Evolutionary conservation across 2,888 invertebrate species (phyloP), one percentile per base, ranked within the genome.

Genomic region (Clistopyga incitator): DNA sequence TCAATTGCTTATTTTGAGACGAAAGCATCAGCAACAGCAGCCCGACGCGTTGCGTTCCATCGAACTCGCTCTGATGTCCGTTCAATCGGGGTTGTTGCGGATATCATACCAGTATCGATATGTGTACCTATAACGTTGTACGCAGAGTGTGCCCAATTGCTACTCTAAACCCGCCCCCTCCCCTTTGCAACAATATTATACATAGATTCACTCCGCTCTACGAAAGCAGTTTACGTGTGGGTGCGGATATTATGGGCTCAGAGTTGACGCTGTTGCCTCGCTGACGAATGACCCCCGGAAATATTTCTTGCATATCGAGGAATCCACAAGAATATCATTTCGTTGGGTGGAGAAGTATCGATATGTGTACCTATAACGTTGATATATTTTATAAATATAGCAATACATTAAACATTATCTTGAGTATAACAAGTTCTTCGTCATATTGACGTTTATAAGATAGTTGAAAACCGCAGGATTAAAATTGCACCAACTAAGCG

Each of bases 1-100:
- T 92, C 92, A 91, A 92, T 92, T 91, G 91, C 91, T 91, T 92
- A 91, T 92, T 91, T 91, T 91, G 88, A 90, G 88, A 89, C 88
- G 87, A 88, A 86, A 81, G 84, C 84, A 78, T 75, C 81, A 59
- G 78, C 78, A 80, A 59, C 34, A 15, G 38, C 38, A n/a, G 8
- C 34, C 18, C 52, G 64, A 15, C 52, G 52, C 54, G 71, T 72
- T 59, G 77, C 84, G 80, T 67, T 79, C 65, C 71, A 38, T 71
- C 42, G 38, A 68, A 74, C 75, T 82, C 82, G 50, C 68, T 74
- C 77, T 61, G 42, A 38, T 70, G 47, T 78, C 15, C 75, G 64
- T 78, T 59, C 70, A 64, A 75, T 81, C 76, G 74, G 75, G 45
- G 56, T 64, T 78, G 56, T 75, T 78, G 42, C 47, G 50, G 56